phyloP scores from a whole-genome alignment of 2,888 invertebrate species.

The Diarsia brunnea region DNA sequence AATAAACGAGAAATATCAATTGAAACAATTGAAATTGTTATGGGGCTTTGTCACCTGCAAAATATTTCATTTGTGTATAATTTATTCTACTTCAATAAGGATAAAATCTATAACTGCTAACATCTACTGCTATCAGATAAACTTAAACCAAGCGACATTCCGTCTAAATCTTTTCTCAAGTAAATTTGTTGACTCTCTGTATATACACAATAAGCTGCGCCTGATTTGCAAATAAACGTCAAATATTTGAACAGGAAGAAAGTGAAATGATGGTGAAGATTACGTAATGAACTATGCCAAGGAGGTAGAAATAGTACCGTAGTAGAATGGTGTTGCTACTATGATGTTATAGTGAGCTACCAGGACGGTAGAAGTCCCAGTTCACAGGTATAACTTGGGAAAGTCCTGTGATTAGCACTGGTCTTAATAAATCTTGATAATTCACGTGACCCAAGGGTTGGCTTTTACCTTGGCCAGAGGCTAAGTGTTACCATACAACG shows the following conservation, averaged over 20 bases:
- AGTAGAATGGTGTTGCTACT: not conserved
- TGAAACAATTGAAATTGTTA: not conserved
- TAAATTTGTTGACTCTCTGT: constrained; percentile 40
- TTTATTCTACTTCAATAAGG: not conserved
- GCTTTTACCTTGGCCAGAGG: too few relatives aligned
- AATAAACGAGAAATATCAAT: constrained; percentile 3
- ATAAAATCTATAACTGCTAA: constrained; percentile 1
- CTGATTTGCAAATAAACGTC: constrained; percentile 50
- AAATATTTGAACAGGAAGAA: constrained; percentile 42
- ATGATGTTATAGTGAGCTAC: not conserved
- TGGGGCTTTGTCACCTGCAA: not conserved
- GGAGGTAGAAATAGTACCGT: constrained; percentile 10
- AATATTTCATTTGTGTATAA: not conserved
- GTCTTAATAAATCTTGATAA: not conserved
- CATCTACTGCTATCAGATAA: constrained; percentile 2
- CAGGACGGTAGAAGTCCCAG: not conserved
- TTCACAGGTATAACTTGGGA: not conserved
- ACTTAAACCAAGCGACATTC: constrained; percentile 13
- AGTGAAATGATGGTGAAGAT: constrained; percentile 35
- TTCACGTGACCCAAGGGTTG: too few relatives aligned
- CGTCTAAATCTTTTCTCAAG: constrained; percentile 41
- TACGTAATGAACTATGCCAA: constrained; percentile 17
- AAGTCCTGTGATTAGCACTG: not conserved
- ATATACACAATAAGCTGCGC: constrained; percentile 49
- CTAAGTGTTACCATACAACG: too few relatives aligned